Conservation (phyloP, 2,797 vertebrate species). For the Alca torda region DNA sequence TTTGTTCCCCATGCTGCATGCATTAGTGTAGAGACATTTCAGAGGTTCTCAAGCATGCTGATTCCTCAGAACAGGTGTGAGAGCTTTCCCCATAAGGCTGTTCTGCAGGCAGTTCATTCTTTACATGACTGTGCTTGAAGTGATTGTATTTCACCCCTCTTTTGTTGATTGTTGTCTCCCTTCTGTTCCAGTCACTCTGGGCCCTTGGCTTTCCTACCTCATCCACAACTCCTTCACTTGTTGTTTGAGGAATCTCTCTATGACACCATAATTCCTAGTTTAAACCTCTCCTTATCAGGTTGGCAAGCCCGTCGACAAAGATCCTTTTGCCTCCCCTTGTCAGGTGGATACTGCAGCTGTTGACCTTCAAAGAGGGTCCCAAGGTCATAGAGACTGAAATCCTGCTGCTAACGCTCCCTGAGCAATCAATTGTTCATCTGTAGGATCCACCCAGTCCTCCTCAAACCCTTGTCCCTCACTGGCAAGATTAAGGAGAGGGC, state of each 20-base stretch:
- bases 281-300: background rate
- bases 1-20: background rate
- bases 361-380: background rate
- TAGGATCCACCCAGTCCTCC: background rate
- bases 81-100: background rate
- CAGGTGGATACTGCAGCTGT: background rate
- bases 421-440: background rate
- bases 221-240: background rate
- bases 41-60: background rate
- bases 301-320: background rate
- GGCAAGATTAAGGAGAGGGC: background rate
- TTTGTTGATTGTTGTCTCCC: background rate
- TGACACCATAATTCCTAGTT: background rate
- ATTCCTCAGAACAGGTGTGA: background rate
- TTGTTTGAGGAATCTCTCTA: background rate
- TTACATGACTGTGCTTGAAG: background rate
- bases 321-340: background rate
- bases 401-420: background rate
- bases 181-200: background rate
- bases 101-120: background rate
- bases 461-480: background rate
- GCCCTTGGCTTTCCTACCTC: background rate
- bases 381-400: background rate
- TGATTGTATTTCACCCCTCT: background rate
- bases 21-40: background rate